Evolutionary conservation across 2,888 invertebrate species (phyloP).

Genomic region (Byasa hedistus): DNA sequence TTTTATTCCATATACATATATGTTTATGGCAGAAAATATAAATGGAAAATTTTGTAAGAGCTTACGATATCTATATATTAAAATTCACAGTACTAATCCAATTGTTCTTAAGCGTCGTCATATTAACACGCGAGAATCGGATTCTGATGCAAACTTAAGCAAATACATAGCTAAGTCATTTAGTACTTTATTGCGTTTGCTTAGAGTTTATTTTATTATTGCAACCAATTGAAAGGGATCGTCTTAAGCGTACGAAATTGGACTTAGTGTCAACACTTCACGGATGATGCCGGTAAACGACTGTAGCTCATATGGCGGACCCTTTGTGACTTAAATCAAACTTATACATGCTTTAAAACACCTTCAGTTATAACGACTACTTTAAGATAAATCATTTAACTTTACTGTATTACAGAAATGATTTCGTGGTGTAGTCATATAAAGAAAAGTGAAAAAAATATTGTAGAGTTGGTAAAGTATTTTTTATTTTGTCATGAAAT

Average conservation of each 20-base stretch:
- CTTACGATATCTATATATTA: slow-evolving; percentile 31
- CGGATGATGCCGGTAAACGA: slow-evolving; percentile 55
- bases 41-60: neutral
- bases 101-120: slow-evolving; percentile 37
- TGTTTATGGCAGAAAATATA: neutral
- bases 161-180: slow-evolving; percentile 28
- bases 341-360: slow-evolving; percentile 34
- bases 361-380: slow-evolving; percentile 8
- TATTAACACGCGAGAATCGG: slow-evolving; percentile 24
- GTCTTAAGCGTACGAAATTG: slow-evolving; percentile 70
- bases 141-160: slow-evolving; percentile 30
- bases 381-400: slow-evolving; percentile 21
- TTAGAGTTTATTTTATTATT: slow-evolving; percentile 37
- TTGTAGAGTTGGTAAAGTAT: no score
- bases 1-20: no score
- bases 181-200: slow-evolving; percentile 37
- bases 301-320: slow-evolving; percentile 38
- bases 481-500: no score
- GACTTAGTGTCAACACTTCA: slow-evolving; percentile 77
- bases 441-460: no score
- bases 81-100: slow-evolving; percentile 18
- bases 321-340: slow-evolving; percentile 59
- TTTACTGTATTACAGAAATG: slow-evolving; percentile 24
- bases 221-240: slow-evolving; percentile 58
- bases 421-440: no score